Conservation (phyloP, 2,113 vertebrate species). For the Pseudonaja textilis region DNA sequence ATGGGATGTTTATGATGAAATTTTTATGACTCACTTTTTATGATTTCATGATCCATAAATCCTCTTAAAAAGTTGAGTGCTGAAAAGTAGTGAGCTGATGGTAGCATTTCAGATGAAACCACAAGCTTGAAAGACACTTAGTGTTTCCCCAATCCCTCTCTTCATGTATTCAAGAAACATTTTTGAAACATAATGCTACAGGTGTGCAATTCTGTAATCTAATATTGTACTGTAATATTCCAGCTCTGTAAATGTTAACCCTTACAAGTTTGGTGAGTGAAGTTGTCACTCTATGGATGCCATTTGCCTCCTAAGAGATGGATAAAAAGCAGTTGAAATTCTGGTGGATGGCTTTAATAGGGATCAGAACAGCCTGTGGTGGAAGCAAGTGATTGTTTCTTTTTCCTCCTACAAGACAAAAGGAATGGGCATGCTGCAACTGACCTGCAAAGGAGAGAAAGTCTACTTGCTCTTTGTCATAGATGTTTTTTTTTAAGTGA, state of each 20-base stretch:
- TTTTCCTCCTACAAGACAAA: neutral
- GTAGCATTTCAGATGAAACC: neutral
- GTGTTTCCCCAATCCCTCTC: neutral
- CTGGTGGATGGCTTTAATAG: neutral
- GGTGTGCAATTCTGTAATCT: neutral
- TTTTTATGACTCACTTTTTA: constrained; percentile 17
- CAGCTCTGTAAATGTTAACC: neutral
- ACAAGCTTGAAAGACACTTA: neutral
- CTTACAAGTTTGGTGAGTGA: neutral
- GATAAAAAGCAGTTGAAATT: neutral
- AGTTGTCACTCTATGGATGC: neutral
- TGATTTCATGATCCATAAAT: constrained; percentile 15
- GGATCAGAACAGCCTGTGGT: neutral
- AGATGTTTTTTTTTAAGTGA: neutral
- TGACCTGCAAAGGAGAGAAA: neutral
- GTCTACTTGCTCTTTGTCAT: neutral
- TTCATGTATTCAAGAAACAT: neutral
- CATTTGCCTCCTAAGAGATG: neutral
- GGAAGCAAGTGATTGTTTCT: neutral
- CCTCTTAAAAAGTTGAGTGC: neutral
- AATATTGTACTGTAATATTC: neutral
- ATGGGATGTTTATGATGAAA: neutral
- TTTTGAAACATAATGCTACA: neutral
- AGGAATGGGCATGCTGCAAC: neutral
- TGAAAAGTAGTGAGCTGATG: neutral